Base-by-base conservation (phyloP, 2,888 invertebrate species). In the Caenorhabditis sp. region DNA sequence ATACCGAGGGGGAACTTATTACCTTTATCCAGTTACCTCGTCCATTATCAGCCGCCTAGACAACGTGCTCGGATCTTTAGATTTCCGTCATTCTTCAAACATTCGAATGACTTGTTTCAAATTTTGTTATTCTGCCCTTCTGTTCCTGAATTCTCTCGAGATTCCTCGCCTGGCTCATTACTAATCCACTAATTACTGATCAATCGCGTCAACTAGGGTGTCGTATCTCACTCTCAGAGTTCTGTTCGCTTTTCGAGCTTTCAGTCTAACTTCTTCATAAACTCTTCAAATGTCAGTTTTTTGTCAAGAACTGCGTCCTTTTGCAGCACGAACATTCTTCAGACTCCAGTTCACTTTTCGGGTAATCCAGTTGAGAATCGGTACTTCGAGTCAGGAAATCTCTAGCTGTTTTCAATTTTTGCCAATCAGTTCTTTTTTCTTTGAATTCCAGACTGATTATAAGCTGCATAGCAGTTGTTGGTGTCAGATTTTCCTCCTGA, bases 21-120 rank as follows among this genome's bases (percentile, higher is more conserved):
- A 61, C 61, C 31, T 59, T 63, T 63, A 63, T 63, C 14, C n/a
- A 26, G 44, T 63, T 63, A 63, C 28, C n/a, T 47, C 63, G 44
- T 44, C 63, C 44, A 63, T 63, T 63, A 63, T 47, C n/a, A 14
- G n/a, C 63, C 63, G 26, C 63, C 63, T 19, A 63, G 63, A 63
- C 63, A 63, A 47, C 63, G 44, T 44, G 63, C 28, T 63, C 47
- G 7, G 63, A 63, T 63, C 63, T 44, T 28, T 63, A 44, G 44
- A 47, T 47, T 63, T 63, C 7, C 2, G 14, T 24, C 26, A 54
- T 26, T 12, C 54, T 54, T 26, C 44, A n/a, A n/a, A 28, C 7
- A 28, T 28, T 38, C 12, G 38, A 38, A 12, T n/a, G 14, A 12
- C 6, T 41, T 41, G 19, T 24, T 22, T 61, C 24, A 47, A 16